A percentile compares a stretch with the other conserved stretches of the same genome.
These are phyloP conservation scores for Sander lucioperca DNA, from an alignment of 2,113 vertebrate genomes.

Conservation along the genomic window DNA sequence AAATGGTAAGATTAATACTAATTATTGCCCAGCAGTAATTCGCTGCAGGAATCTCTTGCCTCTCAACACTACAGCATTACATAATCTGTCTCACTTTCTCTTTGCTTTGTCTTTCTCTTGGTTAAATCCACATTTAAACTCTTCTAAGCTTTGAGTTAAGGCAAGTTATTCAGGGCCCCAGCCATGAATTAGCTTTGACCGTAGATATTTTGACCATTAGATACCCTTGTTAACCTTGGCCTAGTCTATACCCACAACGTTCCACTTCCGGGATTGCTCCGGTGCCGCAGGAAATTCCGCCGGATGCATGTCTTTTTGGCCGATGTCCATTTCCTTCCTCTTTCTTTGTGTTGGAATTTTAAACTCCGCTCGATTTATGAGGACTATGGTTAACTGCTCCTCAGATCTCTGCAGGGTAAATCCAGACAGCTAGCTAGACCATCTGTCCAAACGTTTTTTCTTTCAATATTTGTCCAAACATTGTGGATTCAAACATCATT, in stretches of 20 bases:
- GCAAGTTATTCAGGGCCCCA: background rate
- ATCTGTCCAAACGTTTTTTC: background rate
- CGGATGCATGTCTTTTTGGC: no score
- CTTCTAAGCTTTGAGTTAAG: background rate
- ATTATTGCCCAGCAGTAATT: slow-evolving; percentile 10
- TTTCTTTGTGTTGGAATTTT: no score
- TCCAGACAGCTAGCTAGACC: no score
- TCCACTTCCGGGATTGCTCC: no score
- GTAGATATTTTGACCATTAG: background rate
- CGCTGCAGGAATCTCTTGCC: background rate
- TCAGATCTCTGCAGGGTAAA: no score
- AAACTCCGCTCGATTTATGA: no score
- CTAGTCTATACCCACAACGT: background rate
- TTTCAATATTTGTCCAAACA: slow-evolving; percentile 1
- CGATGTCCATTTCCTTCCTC: no score
- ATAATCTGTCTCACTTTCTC: slow-evolving; percentile 1
- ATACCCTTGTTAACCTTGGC: background rate
- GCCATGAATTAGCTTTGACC: background rate
- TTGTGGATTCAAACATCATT: background rate
- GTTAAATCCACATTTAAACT: slow-evolving; percentile 14
- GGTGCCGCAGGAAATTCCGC: no score
- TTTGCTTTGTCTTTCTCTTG: slow-evolving; percentile 1
- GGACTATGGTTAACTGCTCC: no score
- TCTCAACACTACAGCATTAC: background rate
- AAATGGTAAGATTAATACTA: background rate